Evolutionary conservation across 2,888 invertebrate species (phyloP).

Genomic region (Scelioninae gen. 1): DNA sequence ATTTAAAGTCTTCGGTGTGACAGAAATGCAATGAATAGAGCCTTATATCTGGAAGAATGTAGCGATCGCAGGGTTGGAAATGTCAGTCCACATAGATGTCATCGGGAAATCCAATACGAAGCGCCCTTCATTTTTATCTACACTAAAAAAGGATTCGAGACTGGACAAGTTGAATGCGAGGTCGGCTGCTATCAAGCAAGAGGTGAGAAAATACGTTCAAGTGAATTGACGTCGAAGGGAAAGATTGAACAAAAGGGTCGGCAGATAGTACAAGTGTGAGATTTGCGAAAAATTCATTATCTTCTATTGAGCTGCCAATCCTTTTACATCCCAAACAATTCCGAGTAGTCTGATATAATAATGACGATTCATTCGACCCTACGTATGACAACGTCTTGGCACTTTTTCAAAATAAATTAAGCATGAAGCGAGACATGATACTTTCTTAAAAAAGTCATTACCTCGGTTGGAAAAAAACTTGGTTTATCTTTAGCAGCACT

Average conservation of each 20-base stretch:
- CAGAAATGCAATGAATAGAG: conserved; percentile 65
- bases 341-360: no score
- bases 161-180: conserved; percentile 61
- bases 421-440: conserved; percentile 36
- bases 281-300: conserved; percentile 52
- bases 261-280: conserved; percentile 36
- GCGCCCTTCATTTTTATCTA: conserved; percentile 68
- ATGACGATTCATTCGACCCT: conserved; percentile 1
- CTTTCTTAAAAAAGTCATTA: conserved; percentile 51
- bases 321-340: no score
- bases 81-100: conserved; percentile 69
- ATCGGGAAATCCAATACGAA: conserved; percentile 70
- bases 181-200: conserved; percentile 45
- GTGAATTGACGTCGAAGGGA: conserved; percentile 46
- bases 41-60: conserved; percentile 73
- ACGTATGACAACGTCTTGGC: conserved; percentile 10
- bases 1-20: conserved; percentile 70
- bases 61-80: conserved; percentile 73
- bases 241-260: conserved; percentile 48
- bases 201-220: conserved; percentile 56
- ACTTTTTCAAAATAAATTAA: conserved; percentile 52
- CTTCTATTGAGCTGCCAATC: background rate
- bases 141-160: conserved; percentile 59
- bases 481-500: conserved; percentile 72
- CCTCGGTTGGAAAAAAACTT: conserved; percentile 39